Conservation (phyloP, 2,797 vertebrate species). For the Tragopan temminckii region DNA sequence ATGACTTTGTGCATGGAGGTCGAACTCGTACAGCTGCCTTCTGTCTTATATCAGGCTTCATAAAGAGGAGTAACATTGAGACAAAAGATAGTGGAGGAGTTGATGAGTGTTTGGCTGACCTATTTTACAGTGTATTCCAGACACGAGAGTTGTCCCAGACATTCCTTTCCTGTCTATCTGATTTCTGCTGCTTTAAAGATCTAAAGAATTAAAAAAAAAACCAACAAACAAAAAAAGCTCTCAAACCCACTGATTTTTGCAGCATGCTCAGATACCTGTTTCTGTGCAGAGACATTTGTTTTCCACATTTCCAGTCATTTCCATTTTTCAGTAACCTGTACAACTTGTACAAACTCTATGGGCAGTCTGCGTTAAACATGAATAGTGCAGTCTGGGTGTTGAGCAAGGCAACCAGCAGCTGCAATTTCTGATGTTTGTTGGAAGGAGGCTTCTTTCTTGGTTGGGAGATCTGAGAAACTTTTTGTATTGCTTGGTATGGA, state of each 20-base stretch:
- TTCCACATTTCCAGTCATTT: neutral
- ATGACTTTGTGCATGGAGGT: neutral
- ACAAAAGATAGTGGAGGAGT: constrained; percentile 2
- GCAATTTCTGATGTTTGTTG: neutral
- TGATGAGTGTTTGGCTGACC: constrained; percentile 28
- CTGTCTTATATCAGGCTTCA: neutral
- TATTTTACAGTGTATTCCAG: constrained; percentile 55
- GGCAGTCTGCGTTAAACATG: neutral
- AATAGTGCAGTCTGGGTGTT: neutral
- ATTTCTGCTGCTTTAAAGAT: neutral
- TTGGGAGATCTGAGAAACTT: neutral
- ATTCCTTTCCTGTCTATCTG: constrained; percentile 43
- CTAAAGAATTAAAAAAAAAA: neutral
- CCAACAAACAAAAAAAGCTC: no score
- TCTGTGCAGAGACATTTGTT: neutral
- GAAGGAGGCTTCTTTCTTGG: neutral
- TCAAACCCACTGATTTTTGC: neutral
- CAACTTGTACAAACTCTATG: neutral
- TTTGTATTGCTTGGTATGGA: neutral
- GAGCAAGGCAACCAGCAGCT: neutral
- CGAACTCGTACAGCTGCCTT: constrained; percentile 7
- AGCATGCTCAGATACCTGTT: neutral
- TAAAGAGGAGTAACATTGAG: constrained; percentile 8
- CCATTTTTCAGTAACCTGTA: neutral
- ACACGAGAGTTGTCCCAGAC: neutral